Base-by-base conservation (phyloP, 2,888 invertebrate species). In the Tortrix viridana region DNA sequence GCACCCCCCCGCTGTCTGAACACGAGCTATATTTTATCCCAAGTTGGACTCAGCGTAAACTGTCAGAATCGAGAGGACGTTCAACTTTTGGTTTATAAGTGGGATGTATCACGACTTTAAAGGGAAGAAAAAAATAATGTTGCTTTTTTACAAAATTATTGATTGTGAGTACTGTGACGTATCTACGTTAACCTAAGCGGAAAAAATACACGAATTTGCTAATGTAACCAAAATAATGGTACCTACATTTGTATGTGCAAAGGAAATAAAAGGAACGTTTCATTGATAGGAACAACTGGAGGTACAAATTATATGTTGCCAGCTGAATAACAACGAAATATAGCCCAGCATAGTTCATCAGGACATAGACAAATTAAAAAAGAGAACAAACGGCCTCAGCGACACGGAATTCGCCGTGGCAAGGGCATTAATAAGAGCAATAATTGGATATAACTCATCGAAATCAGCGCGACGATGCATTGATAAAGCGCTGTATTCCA, bases 11-110 rank as follows among this genome's bases (percentile, higher is more conserved):
- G 26, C 37, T 85, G 88, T 86, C 89, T 88, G 88, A 84, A 85
- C 86, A 85, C 81, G 86, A 84, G 89, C 89, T 88, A 91, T 90
- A 90, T 89, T 88, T 91, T 89, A 91, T 89, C 87, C 87, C 85
- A 81, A 87, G 79, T 88, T 86, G 86, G 86, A 82, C 82, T 84
- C 82, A 82, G 84, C 85, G 88, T 88, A 88, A 89, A 88, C 90
- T 89, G 89, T 88, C 89, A 89, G 89, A 88, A 88, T 86, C 81
- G 84, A 76, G 77, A 85, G 89, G 88, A 82, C 89, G 81, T 89
- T 90, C 89, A 90, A 89, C 89, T 89, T 86, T 82, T 77, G 80
- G 82, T 82, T 83, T 76, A 47, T 14, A 41, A 58, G 53, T 63
- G 60, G 37, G 52, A 46, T 22, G 53, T 44, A 38, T 37, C 32